Evolutionary conservation across 1,140 invertebrate genomes (phyloP).

Genomic region (Platyura marginata): DNA sequence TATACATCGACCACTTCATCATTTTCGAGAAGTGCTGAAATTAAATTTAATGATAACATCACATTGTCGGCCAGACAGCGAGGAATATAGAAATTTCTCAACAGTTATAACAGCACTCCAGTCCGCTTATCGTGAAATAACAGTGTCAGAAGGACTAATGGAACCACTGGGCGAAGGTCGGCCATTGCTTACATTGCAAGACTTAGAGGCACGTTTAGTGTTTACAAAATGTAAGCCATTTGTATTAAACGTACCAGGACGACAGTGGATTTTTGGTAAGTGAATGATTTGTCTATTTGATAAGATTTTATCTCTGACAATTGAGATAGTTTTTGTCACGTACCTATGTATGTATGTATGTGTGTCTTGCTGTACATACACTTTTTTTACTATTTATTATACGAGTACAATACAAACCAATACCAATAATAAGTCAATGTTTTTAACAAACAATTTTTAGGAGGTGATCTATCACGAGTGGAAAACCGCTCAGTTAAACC

Average conservation of each 20-base stretch:
- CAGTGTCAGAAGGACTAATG: constrained; percentile 61
- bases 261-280: constrained; percentile 63
- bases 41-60: constrained; percentile 25
- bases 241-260: constrained; percentile 53
- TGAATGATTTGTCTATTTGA: background rate
- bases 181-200: constrained; percentile 57
- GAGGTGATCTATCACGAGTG: constrained; percentile 59
- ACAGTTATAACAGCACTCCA: constrained; percentile 25
- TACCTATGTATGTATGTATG: too few species aligned
- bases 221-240: constrained; percentile 80
- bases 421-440: too few species aligned
- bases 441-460: too few species aligned
- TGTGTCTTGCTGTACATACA: too few species aligned
- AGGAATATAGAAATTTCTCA: constrained; percentile 23
- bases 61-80: constrained; percentile 21
- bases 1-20: constrained; percentile 60
- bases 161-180: constrained; percentile 61
- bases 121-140: constrained; percentile 56
- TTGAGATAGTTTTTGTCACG: too few species aligned
- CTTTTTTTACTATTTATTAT: too few species aligned
- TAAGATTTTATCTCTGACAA: too few species aligned
- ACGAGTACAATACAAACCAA: too few species aligned
- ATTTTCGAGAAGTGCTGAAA: constrained; percentile 42
- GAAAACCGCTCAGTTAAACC: constrained; percentile 61
- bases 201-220: constrained; percentile 63